Evolutionary conservation across 2,888 invertebrate genomes (phyloP).

Genomic region (Nephrocerus scutellatus): DNA sequence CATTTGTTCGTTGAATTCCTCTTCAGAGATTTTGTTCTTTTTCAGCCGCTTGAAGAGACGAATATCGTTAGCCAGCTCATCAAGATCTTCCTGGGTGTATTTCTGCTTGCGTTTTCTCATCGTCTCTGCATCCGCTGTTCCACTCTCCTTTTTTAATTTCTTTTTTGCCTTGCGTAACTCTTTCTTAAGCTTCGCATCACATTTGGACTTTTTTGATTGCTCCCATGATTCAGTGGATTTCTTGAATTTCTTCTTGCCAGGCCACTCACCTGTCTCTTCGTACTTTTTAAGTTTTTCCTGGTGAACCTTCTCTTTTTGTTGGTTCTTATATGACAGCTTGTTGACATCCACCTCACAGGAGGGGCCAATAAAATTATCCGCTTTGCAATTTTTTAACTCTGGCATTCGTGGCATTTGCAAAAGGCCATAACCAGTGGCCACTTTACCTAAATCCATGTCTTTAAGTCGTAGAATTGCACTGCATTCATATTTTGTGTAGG

Average conservation of each 20-base stretch:
- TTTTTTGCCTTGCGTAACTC: constrained; percentile 48
- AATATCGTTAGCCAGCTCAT: constrained; percentile 72
- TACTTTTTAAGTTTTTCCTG: constrained; percentile 64
- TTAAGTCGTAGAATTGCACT: constrained; percentile 78
- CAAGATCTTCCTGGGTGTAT: constrained; percentile 65
- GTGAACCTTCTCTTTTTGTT: constrained; percentile 66
- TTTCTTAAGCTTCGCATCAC: constrained; percentile 53
- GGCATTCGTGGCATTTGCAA: constrained; percentile 92
- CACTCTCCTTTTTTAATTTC: constrained; percentile 41
- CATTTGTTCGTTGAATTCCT: constrained; percentile 60
- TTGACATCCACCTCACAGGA: constrained; percentile 61
- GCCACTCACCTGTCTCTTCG: constrained; percentile 70
- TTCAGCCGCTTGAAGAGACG: constrained; percentile 79
- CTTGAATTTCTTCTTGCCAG: constrained; percentile 53
- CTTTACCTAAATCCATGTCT: constrained; percentile 74
- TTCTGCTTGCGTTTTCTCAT: constrained; percentile 50
- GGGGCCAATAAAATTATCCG: constrained; percentile 44
- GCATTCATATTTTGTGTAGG: constrained; percentile 95
- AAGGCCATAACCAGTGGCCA: constrained; percentile 86
- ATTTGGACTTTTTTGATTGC: constrained; percentile 59
- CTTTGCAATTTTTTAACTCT: constrained; percentile 69
- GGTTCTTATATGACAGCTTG: constrained; percentile 70
- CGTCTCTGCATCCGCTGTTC: constrained; percentile 34
- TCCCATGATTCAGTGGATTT: constrained; percentile 67
- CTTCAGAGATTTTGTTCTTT: constrained; percentile 67